These are phyloP conservation scores for Acheta domesticus DNA, from an alignment of 2,888 invertebrate species.

Conservation along the genomic window DNA sequence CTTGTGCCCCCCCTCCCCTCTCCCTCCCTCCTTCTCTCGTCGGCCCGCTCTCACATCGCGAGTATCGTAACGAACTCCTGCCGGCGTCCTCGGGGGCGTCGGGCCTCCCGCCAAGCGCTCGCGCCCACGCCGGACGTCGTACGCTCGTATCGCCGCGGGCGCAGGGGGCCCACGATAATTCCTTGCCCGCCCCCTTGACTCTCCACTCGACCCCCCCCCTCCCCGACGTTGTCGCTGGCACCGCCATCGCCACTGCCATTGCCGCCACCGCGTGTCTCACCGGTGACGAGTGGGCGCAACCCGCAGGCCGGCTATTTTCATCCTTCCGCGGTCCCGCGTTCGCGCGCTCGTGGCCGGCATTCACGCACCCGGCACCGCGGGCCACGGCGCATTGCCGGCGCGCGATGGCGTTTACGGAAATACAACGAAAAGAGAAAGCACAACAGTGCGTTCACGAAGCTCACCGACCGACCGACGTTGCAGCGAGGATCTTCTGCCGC, in stretches of 20 bases:
- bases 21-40: too few species aligned
- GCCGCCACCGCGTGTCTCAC: not conserved
- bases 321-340: conserved; percentile 7
- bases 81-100: not conserved
- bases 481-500: not conserved
- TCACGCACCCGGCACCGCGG: not conserved
- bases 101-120: not conserved
- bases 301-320: conserved; percentile 19
- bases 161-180: too few species aligned
- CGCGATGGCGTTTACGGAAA: not conserved
- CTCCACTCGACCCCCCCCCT: not conserved
- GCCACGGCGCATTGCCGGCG: not conserved
- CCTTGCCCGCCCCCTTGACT: too few species aligned
- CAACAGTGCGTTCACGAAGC: not conserved
- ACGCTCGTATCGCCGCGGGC: too few species aligned
- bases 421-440: not conserved
- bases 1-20: too few species aligned
- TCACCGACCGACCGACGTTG: not conserved
- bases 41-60: not conserved
- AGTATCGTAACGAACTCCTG: not conserved
- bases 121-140: too few species aligned
- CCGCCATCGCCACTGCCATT: not conserved
- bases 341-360: not conserved
- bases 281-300: conserved; percentile 19
- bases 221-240: not conserved